phyloP scores from a whole-genome alignment of 2,797 vertebrate species.

The Phrynocephalus vlangalii region DNA sequence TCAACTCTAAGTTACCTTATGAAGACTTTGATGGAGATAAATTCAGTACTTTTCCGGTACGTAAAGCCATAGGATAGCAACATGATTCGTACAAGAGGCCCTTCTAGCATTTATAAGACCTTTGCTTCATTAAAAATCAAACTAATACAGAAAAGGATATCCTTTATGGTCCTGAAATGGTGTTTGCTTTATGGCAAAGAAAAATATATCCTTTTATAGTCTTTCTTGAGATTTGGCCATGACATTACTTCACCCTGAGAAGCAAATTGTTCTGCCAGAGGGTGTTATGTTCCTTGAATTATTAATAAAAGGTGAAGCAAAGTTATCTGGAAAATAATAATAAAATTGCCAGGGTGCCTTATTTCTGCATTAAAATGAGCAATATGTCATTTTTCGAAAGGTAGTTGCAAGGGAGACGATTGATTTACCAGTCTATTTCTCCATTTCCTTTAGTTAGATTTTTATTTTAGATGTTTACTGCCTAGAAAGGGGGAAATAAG shows the following conservation, averaged over 20 bases:
- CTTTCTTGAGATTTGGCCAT: slow-evolving; percentile 35
- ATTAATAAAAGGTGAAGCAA: slow-evolving; percentile 60
- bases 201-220: slow-evolving; percentile 45
- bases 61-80: slow-evolving; percentile 59
- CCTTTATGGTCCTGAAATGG: slow-evolving; percentile 30
- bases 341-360: slow-evolving; percentile 48
- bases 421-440: slow-evolving; percentile 43
- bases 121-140: slow-evolving; percentile 50
- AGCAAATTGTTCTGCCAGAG: slow-evolving; percentile 57
- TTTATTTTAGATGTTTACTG: slow-evolving; percentile 66
- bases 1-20: slow-evolving; percentile 73
- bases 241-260: slow-evolving; percentile 52
- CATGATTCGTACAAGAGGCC: slow-evolving; percentile 28
- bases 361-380: slow-evolving; percentile 46
- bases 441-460: slow-evolving; percentile 47
- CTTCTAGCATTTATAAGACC: slow-evolving; percentile 45
- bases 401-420: slow-evolving; percentile 38
- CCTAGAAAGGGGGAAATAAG: slow-evolving; percentile 30
- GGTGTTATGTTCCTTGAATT: slow-evolving; percentile 58
- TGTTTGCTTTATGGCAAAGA: slow-evolving; percentile 18
- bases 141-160: slow-evolving; percentile 31
- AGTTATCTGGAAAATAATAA: slow-evolving; percentile 39
- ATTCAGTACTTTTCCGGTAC: slow-evolving; percentile 80
- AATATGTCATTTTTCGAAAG: slow-evolving; percentile 43
- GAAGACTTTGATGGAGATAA: slow-evolving; percentile 80